Evolutionary conservation across 2,888 invertebrate genomes (phyloP).

Genomic region (Leistus spinibarbis): DNA sequence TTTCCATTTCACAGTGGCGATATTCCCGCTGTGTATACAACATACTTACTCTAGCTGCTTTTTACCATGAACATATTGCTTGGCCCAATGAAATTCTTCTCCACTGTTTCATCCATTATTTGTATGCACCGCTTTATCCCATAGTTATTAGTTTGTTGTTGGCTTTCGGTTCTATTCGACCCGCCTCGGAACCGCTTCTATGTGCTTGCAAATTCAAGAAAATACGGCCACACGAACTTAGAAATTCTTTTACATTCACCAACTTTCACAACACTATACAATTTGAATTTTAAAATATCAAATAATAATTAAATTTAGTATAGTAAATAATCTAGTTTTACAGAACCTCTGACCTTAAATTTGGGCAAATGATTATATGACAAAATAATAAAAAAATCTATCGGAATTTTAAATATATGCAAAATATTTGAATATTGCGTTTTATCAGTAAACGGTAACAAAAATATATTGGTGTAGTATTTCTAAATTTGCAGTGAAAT

Average conservation of each 20-base stretch:
- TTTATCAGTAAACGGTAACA: neutral
- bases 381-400: too few relatives aligned
- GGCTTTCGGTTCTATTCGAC: neutral
- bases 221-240: neutral
- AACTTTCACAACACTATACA: too few relatives aligned
- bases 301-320: too few relatives aligned
- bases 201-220: neutral
- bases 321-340: too few relatives aligned
- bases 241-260: neutral
- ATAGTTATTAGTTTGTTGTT: slow-evolving; percentile 8
- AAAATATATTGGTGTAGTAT: neutral
- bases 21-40: neutral
- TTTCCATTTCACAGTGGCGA: neutral
- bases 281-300: too few relatives aligned
- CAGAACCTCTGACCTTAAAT: too few relatives aligned
- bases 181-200: neutral
- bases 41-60: neutral
- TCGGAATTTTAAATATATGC: too few relatives aligned
- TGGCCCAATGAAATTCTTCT: neutral
- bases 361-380: too few relatives aligned
- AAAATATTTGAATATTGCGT: too few relatives aligned
- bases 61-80: slow-evolving; percentile 1
- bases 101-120: neutral
- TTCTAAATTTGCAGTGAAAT: neutral
- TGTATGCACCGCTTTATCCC: neutral